These are phyloP conservation scores for Siphonodentalium dalli DNA, from an alignment of 2,888 invertebrate species.

Conservation along the genomic window DNA sequence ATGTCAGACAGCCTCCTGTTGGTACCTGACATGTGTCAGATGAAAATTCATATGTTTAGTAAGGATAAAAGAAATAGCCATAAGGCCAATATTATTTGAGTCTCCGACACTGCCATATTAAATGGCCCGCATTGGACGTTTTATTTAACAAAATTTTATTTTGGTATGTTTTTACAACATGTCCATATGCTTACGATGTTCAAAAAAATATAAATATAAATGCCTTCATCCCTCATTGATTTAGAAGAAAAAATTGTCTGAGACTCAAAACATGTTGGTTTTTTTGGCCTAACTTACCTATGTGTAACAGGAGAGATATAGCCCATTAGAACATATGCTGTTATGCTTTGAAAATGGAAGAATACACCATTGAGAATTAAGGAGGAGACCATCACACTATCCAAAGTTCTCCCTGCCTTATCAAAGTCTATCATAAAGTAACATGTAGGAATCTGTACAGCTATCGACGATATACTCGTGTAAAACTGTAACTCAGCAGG, in stretches of 20 bases:
- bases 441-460: conserved; percentile 77
- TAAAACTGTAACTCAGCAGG: conserved; percentile 82
- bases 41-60: no score
- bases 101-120: no score
- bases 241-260: background rate
- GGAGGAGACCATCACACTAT: conserved; percentile 68
- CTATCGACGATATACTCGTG: conserved; percentile 77
- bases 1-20: no score
- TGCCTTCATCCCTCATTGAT: no score
- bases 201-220: no score
- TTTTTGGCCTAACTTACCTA: conserved; percentile 40
- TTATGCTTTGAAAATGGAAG: conserved; percentile 82
- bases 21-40: no score
- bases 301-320: conserved; percentile 83
- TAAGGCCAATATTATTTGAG: no score
- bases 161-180: no score
- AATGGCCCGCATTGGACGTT: no score
- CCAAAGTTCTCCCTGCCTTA: conserved; percentile 67
- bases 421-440: conserved; percentile 74
- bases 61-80: no score
- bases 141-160: no score
- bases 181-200: no score
- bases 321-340: conserved; percentile 80
- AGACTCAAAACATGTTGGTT: background rate
- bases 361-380: conserved; percentile 77